These are phyloP conservation scores for Perithous albicinctus DNA, from an alignment of 2,888 invertebrate species.

Conservation along the genomic window DNA sequence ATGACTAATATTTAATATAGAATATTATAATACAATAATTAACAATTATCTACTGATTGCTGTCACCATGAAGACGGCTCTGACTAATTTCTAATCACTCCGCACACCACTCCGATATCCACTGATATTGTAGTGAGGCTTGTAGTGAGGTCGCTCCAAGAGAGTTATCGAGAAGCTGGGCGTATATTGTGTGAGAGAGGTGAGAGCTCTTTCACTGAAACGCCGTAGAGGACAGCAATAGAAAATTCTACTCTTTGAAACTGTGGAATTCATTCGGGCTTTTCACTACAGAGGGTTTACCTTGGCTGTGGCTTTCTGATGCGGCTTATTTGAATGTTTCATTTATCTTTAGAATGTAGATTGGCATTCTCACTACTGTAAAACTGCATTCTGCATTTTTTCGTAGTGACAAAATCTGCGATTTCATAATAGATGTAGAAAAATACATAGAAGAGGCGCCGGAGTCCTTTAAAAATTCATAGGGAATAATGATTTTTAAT, in stretches of 20 bases:
- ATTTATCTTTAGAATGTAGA: too few species aligned
- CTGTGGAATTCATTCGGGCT: neutral
- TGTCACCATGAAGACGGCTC: constrained; percentile 79
- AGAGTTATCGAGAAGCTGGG: constrained; percentile 6
- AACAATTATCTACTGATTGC: constrained; percentile 79
- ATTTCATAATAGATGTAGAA: too few species aligned
- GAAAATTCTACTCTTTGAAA: constrained; percentile 1
- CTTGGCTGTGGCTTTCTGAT: neutral
- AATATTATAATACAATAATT: constrained; percentile 77
- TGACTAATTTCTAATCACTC: constrained; percentile 78
- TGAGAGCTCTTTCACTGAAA: neutral
- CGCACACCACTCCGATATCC: constrained; percentile 53
- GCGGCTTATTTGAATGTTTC: neutral
- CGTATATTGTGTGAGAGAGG: constrained; percentile 2
- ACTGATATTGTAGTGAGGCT: constrained; percentile 15
- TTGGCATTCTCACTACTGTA: too few species aligned
- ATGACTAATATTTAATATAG: constrained; percentile 76
- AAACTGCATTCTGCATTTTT: too few species aligned
- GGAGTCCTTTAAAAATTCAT: too few species aligned
- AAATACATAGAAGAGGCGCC: too few species aligned
- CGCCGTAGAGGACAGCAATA: constrained; percentile 20
- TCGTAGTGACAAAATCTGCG: too few species aligned
- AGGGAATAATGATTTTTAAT: too few species aligned
- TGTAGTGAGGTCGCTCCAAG: constrained; percentile 34
- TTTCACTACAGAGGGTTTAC: neutral